phyloP scores from a whole-genome alignment of 2,888 invertebrate species.

The Thera britannica region DNA sequence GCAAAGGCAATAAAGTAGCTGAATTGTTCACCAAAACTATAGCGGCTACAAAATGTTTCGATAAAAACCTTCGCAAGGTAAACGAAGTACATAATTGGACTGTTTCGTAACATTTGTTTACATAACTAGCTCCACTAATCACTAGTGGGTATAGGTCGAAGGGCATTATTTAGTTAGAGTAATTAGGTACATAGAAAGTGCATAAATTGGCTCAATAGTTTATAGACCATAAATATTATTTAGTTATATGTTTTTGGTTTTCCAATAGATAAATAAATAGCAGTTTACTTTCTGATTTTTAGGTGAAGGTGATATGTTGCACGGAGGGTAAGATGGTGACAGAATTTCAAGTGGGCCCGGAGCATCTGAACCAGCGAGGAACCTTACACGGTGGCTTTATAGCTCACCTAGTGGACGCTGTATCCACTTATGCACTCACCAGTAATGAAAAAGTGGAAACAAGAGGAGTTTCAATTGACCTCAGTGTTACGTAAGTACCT shows the following conservation, averaged over 20 bases:
- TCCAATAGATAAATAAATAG: neutral
- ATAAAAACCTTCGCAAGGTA: slow-evolving; percentile 70
- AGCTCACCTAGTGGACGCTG: slow-evolving; percentile 88
- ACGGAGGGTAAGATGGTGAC: slow-evolving; percentile 90
- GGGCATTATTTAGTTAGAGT: no score
- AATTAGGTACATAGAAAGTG: no score
- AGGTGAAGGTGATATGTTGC: slow-evolving; percentile 78
- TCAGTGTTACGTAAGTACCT: slow-evolving; percentile 89
- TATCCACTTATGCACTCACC: slow-evolving; percentile 92
- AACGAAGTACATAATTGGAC: slow-evolving; percentile 29
- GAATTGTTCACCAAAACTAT: slow-evolving; percentile 73
- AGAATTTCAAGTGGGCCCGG: slow-evolving; percentile 89
- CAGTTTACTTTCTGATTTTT: slow-evolving; percentile 23
- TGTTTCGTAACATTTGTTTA: slow-evolving; percentile 26
- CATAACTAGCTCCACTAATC: neutral
- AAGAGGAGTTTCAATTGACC: slow-evolving; percentile 92
- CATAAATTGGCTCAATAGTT: no score
- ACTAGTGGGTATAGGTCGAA: no score
- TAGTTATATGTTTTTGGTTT: no score
- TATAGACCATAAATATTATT: no score
- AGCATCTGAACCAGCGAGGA: slow-evolving; percentile 90
- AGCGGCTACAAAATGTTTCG: slow-evolving; percentile 73
- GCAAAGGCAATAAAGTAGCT: slow-evolving; percentile 68
- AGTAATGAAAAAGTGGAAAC: slow-evolving; percentile 85
- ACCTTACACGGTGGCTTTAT: slow-evolving; percentile 94